phyloP scores from a whole-genome alignment of 2,888 invertebrate genomes.

The Brachyptera putata region DNA sequence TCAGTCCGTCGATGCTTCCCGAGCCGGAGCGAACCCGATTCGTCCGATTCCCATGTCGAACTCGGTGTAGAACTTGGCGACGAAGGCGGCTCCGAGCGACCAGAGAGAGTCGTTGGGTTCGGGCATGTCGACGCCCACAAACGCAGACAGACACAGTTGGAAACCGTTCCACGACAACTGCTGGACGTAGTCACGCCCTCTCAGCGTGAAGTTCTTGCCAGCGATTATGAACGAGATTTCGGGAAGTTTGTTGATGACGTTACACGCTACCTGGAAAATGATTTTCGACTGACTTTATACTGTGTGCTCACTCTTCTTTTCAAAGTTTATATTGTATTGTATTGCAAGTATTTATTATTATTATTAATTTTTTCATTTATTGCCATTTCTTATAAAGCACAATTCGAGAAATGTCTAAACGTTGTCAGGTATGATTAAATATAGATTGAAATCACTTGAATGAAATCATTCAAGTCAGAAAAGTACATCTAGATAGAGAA shows the following conservation, averaged over 20 bases:
- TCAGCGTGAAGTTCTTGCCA: conserved; percentile 55
- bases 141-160: conserved; percentile 47
- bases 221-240: conserved; percentile 54
- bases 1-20: no score
- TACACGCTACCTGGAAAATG: conserved; percentile 56
- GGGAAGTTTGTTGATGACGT: conserved; percentile 55
- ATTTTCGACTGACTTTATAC: no score
- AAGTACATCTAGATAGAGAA: no score
- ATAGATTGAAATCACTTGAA: no score
- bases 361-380: no score
- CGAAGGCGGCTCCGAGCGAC: conserved; percentile 49
- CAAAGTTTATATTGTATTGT: no score
- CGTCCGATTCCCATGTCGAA: conserved; percentile 44
- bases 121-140: conserved; percentile 38
- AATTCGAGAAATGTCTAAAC: no score
- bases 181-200: conserved; percentile 58
- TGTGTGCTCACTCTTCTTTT: no score
- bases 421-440: no score
- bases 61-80: conserved; percentile 49
- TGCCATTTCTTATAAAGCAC: no score
- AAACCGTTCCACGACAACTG: conserved; percentile 43
- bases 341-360: no score
- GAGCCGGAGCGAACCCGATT: conserved; percentile 46
- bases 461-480: no score
- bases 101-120: conserved; percentile 39